phyloP scores from a whole-genome alignment of 2,888 invertebrate species.

The Timema cristinae region DNA sequence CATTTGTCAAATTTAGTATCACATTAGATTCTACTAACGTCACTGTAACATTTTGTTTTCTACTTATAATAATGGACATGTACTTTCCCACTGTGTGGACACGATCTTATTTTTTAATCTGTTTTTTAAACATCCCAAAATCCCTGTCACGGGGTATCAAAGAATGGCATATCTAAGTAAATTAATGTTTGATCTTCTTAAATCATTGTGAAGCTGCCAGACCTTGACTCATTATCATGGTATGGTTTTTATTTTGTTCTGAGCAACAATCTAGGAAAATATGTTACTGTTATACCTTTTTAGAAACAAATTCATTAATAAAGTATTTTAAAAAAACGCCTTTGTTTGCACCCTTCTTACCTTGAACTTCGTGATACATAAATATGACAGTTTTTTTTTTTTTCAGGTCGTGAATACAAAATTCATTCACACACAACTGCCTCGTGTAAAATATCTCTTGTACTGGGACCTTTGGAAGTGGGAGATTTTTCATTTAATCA shows the following conservation, averaged over 20 bases:
- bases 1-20: no score
- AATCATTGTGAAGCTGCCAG: neutral
- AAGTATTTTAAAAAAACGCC: no score
- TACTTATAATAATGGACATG: neutral
- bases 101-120: neutral
- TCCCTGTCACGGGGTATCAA: constrained; percentile 11
- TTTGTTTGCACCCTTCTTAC: no score
- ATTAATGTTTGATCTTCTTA: neutral
- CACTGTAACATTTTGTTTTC: neutral
- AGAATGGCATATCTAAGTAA: neutral
- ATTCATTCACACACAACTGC: no score
- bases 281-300: neutral
- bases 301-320: neutral
- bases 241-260: neutral
- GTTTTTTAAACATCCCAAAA: constrained; percentile 9
- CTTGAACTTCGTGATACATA: no score
- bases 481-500: no score
- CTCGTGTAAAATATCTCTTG: no score
- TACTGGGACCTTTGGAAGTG: no score
- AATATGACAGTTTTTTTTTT: no score
- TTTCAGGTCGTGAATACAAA: no score
- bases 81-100: neutral
- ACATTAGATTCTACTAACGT: neutral
- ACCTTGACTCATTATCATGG: neutral
- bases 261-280: neutral